Evolutionary conservation across 2,113 vertebrate species (phyloP).

Genomic region (Scophthalmus maximus): DNA sequence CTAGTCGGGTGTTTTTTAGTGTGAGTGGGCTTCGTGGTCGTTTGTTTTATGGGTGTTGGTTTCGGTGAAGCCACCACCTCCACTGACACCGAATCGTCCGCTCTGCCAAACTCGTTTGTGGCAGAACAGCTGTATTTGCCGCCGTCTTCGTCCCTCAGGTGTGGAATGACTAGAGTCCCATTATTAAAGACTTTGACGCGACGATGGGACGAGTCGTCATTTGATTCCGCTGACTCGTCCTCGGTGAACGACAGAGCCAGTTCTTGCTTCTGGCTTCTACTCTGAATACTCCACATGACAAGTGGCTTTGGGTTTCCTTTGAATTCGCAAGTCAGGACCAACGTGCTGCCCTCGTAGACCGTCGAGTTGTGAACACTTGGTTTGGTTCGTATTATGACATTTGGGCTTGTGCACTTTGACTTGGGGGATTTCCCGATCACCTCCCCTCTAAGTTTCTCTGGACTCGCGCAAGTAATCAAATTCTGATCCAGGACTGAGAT

Average conservation of each 20-base stretch:
- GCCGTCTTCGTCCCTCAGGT: slow-evolving; percentile 85
- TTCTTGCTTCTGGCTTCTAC: slow-evolving; percentile 79
- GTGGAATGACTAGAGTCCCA: slow-evolving; percentile 88
- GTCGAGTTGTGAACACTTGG: slow-evolving; percentile 75
- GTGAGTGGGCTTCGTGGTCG: neutral
- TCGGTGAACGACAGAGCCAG: slow-evolving; percentile 69
- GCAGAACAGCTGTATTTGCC: slow-evolving; percentile 93
- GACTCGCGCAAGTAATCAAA: slow-evolving; percentile 86
- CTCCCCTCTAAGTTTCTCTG: slow-evolving; percentile 83
- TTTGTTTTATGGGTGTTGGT: slow-evolving; percentile 14
- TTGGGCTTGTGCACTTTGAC: slow-evolving; percentile 82
- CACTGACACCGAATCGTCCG: slow-evolving; percentile 82
- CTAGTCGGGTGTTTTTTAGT: slow-evolving; percentile 5
- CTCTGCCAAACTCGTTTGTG: slow-evolving; percentile 88
- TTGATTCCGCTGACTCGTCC: slow-evolving; percentile 46
- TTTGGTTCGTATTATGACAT: slow-evolving; percentile 78
- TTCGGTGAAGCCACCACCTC: slow-evolving; percentile 82
- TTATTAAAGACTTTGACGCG: slow-evolving; percentile 87
- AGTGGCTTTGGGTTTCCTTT: slow-evolving; percentile 86
- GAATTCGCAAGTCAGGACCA: slow-evolving; percentile 86
- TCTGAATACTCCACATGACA: slow-evolving; percentile 88
- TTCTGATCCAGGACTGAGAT: slow-evolving; percentile 87
- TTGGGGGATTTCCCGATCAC: slow-evolving; percentile 80
- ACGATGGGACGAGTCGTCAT: slow-evolving; percentile 52
- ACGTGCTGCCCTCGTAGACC: slow-evolving; percentile 80